phyloP scores from a whole-genome alignment of 2,113 vertebrate species.

The Natator depressus region DNA sequence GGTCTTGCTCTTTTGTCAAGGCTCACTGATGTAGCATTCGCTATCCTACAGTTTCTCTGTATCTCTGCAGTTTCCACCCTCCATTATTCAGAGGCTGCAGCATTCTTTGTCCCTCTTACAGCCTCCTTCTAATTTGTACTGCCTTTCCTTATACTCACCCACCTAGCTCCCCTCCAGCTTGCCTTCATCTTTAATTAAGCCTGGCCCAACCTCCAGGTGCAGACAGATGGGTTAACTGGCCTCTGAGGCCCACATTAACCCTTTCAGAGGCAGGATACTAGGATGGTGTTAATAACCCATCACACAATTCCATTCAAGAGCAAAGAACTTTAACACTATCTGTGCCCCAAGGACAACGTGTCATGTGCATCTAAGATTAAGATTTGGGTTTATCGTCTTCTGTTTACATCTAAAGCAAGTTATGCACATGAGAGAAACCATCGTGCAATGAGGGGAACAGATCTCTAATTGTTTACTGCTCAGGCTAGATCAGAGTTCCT shows the following conservation, averaged over 20 bases:
- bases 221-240: background rate
- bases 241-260: background rate
- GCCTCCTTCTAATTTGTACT: background rate
- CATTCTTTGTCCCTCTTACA: background rate
- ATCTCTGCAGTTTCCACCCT: no score
- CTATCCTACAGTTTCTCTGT: background rate
- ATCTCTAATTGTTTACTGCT: constrained; percentile 31
- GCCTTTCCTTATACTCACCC: background rate
- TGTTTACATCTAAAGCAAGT: constrained; percentile 57
- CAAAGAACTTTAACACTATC: constrained; percentile 20
- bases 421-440: constrained; percentile 60
- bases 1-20: background rate
- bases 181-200: background rate
- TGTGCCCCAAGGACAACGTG: constrained; percentile 13
- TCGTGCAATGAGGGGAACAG: constrained; percentile 21
- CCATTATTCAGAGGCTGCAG: background rate
- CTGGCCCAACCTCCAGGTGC: background rate
- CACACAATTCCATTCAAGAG: background rate
- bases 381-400: constrained; percentile 50
- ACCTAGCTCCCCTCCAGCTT: background rate
- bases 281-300: background rate
- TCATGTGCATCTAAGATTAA: constrained; percentile 52
- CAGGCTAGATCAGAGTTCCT: background rate
- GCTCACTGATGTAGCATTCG: background rate
- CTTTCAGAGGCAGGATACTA: background rate